Evolutionary conservation across 2,888 invertebrate genomes (phyloP), one percentile per base, ranked within the genome.

Genomic region (Brenthis hecate): DNA sequence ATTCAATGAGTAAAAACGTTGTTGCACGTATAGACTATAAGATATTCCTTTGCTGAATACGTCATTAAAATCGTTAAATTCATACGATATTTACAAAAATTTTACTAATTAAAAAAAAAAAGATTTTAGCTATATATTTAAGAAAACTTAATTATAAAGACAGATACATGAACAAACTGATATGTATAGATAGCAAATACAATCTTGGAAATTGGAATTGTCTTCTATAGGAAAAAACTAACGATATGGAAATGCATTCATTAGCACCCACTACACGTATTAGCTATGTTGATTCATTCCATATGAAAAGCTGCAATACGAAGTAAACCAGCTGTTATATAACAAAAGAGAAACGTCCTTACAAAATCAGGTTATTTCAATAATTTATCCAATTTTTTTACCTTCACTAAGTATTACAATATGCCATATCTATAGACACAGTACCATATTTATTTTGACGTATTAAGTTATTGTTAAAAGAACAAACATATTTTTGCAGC

Each of bases 321-420:
- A 55, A 56, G 13, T n/a, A 23, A 8, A 13, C 62, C 69, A 66
- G 55, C 62, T 69, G 61, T 65, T 55, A 16, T 19, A 36, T 1
- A 54, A 70, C 68, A 68, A 68, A 68, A 68, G 61, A 65, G 60
- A 69, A 64, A 68, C 68, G 68, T 68, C 70, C 68, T 70, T 60
- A 64, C 36, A 63, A 61, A 68, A 72, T 57, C 58, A 68, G 72
- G 66, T 19, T 68, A 65, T 69, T 48, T 64, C 63, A 54, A 65
- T 65, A 69, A 61, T 69, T 28, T 66, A 23, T 47, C 28, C 58
- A 66, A 71, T 66, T 71, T 67, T 19, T 56, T 72, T 68, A 68
- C 72, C 70, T 72, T 70, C 70, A 68, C 70, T 66, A 51, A 63
- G 43, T 70, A 65, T 54, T 66, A 68, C 65, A 60, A 69, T 69